Evolutionary conservation across 2,888 invertebrate genomes (phyloP).

Genomic region (Oligia strigilis): DNA sequence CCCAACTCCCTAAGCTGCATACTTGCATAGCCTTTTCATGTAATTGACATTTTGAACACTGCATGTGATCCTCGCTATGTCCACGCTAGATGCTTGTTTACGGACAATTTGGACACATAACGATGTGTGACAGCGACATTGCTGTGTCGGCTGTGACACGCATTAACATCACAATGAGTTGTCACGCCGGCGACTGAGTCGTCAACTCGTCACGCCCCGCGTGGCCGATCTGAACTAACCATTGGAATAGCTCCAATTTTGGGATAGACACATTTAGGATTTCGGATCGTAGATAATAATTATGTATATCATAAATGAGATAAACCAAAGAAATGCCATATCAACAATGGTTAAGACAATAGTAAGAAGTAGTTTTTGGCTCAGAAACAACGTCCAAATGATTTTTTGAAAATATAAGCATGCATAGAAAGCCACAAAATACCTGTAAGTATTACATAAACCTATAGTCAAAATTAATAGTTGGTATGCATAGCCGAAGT

Average conservation of each 20-base stretch:
- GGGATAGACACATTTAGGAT: neutral
- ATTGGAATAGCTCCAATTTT: slow-evolving; percentile 2
- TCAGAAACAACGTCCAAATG: neutral
- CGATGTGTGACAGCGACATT: slow-evolving; percentile 43
- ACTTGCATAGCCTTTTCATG: neutral
- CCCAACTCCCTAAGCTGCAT: neutral
- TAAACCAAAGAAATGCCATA: neutral
- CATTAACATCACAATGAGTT: slow-evolving; percentile 68
- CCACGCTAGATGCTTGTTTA: slow-evolving; percentile 5
- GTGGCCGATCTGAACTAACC: slow-evolving; percentile 6
- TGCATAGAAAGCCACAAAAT: neutral
- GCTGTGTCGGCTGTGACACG: slow-evolving; percentile 60
- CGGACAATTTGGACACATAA: slow-evolving; percentile 30
- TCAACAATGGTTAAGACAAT: neutral
- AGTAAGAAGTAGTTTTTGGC: neutral
- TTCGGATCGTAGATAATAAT: neutral
- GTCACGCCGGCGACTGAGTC: slow-evolving; percentile 19
- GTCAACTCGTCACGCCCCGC: slow-evolving; percentile 44
- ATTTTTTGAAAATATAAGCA: neutral
- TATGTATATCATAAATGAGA: too few relatives aligned
- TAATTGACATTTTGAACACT: neutral
- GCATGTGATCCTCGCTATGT: slow-evolving; percentile 1
- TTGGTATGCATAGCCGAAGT: neutral
- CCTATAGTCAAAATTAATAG: neutral
- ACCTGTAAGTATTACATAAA: neutral